Percentiles rank a stretch among this genome's conserved stretches.
Conservation (phyloP, 2,797 vertebrate species). For the Sciurus vulgaris region DNA sequence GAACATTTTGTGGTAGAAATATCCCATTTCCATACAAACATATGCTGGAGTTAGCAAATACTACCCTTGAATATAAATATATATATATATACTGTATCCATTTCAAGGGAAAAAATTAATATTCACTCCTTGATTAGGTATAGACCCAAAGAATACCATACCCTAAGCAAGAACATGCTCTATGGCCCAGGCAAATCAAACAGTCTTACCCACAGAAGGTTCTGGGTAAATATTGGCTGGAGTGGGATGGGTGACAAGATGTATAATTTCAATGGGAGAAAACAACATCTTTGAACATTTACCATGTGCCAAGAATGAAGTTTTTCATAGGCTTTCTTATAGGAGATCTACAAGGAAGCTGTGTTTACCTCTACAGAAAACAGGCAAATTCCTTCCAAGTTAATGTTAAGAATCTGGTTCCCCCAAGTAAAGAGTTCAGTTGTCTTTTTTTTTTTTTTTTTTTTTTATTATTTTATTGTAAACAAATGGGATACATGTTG, state of each 20-base stretch:
- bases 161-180: background rate
- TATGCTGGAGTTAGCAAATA: constrained; percentile 49
- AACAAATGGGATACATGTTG: no score
- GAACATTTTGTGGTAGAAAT: constrained; percentile 16
- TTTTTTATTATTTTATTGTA: no score
- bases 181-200: background rate
- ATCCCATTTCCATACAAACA: constrained; percentile 20
- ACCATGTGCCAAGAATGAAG: background rate
- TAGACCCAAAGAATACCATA: background rate
- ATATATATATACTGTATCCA: background rate
- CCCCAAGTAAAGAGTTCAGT: background rate
- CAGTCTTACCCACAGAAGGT: background rate
- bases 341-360: background rate
- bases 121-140: constrained; percentile 44
- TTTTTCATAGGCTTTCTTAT: background rate
- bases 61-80: background rate
- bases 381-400: background rate
- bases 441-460: no score
- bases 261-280: background rate
- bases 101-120: constrained; percentile 37
- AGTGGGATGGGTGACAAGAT: background rate
- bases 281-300: background rate
- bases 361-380: background rate
- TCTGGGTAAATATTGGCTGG: background rate
- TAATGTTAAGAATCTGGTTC: background rate